Evolutionary conservation across 2,113 vertebrate genomes (phyloP).

Genomic region (Ceyx cyanopectus): DNA sequence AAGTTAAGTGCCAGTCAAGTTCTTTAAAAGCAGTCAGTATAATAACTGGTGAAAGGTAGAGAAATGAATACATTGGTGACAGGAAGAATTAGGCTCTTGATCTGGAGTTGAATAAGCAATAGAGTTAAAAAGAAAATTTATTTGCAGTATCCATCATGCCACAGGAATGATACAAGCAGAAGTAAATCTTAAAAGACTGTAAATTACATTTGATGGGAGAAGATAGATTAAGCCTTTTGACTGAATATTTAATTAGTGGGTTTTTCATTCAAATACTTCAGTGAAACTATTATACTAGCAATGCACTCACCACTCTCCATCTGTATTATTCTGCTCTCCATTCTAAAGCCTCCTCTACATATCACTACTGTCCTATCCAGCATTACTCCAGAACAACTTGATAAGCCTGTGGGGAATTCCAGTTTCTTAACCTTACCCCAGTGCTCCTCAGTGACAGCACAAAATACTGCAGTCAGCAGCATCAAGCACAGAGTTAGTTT

Average conservation of each 20-base stretch:
- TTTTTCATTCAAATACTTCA: neutral
- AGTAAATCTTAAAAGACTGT: constrained; percentile 11
- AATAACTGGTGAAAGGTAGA: neutral
- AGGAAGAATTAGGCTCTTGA: neutral
- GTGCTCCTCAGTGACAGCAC: neutral
- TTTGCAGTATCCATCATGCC: neutral
- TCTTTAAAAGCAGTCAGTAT: neutral
- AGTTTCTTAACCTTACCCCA: neutral
- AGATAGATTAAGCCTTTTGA: neutral
- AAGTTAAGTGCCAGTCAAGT: neutral
- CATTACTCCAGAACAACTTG: neutral
- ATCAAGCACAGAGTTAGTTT: neutral
- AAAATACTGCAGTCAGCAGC: neutral
- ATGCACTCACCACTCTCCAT: neutral
- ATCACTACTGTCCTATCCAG: neutral
- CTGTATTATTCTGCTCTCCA: neutral
- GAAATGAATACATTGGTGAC: neutral
- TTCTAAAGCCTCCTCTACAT: neutral
- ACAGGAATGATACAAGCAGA: neutral
- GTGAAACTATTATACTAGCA: neutral
- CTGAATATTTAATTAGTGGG: constrained; percentile 15
- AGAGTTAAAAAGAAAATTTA: constrained; percentile 20
- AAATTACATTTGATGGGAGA: constrained; percentile 27
- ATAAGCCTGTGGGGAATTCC: neutral
- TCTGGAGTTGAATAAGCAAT: neutral